A percentile compares a stretch with the other conserved stretches of the same genome.
These are phyloP conservation scores for Colistium nudipinnis DNA, from an alignment of 2,113 vertebrate species.

Conservation along the genomic window DNA sequence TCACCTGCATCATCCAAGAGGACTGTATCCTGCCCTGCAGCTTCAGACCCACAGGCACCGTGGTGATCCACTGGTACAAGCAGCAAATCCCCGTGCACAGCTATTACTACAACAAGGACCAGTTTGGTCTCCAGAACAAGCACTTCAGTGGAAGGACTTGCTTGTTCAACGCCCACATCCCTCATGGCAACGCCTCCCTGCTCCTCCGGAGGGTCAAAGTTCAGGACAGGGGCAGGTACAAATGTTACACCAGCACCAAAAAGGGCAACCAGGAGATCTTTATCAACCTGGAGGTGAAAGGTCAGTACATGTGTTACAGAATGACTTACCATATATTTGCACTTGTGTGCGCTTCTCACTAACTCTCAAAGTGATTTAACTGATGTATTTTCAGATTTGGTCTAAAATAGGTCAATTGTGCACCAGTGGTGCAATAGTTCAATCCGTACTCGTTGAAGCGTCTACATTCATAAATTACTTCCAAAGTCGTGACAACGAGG, in stretches of 20 bases:
- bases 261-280: constrained; percentile 72
- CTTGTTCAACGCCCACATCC: constrained; percentile 80
- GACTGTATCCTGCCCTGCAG: constrained; percentile 84
- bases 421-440: no score
- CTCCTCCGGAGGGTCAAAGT: constrained; percentile 79
- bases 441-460: not conserved
- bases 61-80: constrained; percentile 87
- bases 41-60: constrained; percentile 75
- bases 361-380: not conserved
- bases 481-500: constrained; percentile 29
- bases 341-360: not conserved
- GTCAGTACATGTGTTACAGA: constrained; percentile 65
- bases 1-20: constrained; percentile 81
- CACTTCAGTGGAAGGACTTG: constrained; percentile 80
- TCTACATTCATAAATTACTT: constrained; percentile 38
- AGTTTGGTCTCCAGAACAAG: constrained; percentile 76
- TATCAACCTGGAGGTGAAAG: constrained; percentile 76
- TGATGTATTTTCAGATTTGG: not conserved
- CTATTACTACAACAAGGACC: constrained; percentile 83
- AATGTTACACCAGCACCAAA: constrained; percentile 84
- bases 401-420: not conserved
- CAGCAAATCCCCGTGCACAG: constrained; percentile 81
- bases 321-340: not conserved
- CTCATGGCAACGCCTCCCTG: constrained; percentile 84
- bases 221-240: constrained; percentile 81